A percentile compares a stretch with the other conserved stretches of the same genome.
These are phyloP conservation scores for Gymnoscopelus braueri DNA, from an alignment of 2,797 vertebrate genomes.

Conservation along the genomic window DNA sequence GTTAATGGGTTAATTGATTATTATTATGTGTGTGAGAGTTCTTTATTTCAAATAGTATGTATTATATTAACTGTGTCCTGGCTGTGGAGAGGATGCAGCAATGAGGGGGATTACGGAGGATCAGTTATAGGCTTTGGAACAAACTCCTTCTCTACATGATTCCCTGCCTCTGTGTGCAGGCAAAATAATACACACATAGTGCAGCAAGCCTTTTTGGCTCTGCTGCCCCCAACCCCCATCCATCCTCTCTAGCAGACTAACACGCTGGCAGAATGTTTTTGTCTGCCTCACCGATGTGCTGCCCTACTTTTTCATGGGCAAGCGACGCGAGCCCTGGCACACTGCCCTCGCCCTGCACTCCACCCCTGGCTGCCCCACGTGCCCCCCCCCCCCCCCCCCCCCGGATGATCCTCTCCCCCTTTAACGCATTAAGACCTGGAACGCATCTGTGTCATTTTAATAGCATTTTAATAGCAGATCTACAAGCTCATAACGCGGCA, in stretches of 20 bases:
- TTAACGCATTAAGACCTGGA: too few relatives aligned
- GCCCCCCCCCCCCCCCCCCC: slow-evolving; percentile 38
- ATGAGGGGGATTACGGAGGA: slow-evolving; percentile 63
- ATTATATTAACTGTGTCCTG: slow-evolving; percentile 5
- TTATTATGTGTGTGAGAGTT: too few relatives aligned
- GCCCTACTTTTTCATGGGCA: slow-evolving; percentile 71
- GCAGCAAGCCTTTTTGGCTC: slow-evolving; percentile 16
- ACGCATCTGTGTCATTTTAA: too few relatives aligned
- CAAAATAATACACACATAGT: slow-evolving; percentile 16
- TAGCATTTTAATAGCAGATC: too few relatives aligned
- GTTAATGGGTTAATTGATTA: too few relatives aligned
- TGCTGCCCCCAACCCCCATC: slow-evolving; percentile 14
- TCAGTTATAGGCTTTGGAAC: slow-evolving; percentile 58
- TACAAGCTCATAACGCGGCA: too few relatives aligned
- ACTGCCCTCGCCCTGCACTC: slow-evolving; percentile 55
- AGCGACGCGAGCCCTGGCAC: slow-evolving; percentile 49
- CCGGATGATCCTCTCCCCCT: slow-evolving; percentile 15
- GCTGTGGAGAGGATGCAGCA: slow-evolving; percentile 35
- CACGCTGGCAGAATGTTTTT: slow-evolving; percentile 55
- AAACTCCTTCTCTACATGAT: slow-evolving; percentile 54
- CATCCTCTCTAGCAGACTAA: background rate
- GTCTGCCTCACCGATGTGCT: slow-evolving; percentile 62
- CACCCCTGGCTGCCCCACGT: slow-evolving; percentile 57
- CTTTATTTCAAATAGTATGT: background rate
- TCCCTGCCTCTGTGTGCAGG: slow-evolving; percentile 25